Evolutionary conservation across 2,797 vertebrate species (phyloP), one percentile per base, ranked within the genome.

Genomic region (Holocentrus rufus): DNA sequence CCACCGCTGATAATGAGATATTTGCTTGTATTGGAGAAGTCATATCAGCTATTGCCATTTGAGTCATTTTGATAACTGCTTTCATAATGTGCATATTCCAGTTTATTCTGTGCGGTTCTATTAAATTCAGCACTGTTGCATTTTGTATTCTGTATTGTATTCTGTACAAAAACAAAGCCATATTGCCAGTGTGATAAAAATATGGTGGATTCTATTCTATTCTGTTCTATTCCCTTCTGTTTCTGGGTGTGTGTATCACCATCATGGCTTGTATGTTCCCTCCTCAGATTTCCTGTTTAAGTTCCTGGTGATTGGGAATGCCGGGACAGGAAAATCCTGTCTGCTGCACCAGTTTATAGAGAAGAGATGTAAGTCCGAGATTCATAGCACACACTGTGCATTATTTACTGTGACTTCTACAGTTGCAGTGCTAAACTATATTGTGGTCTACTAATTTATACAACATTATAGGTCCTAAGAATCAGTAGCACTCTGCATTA

Each of bases 261-360:
- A 7, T 52, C 30, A 20, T 23, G 4, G 61, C 60, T 62, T 76
- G 4, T 79, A n/a, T 86, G 62, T 81, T 77, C 36, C 71, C n/a
- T 53, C n/a, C 62, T 57, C 90, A 98, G 97, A 98, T 93, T 98
- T 98, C 90, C 94, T 98, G 79, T 98, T 98, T 91, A 98, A 98
- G 90, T 98, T 97, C 92, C 93, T 98, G 71, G 96, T 98, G 71
- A 98, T 98, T 60, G 96, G 96, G 63, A 98, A 96, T 73, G 96
- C 96, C 15, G 96, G 96, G 65, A 96, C 96, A n/a, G 96, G 96
- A 55, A 98, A 98, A 81, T 97, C 96, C 78, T 98, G 96, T 88
- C 94, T 98, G 53, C 95, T 98, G 83, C 96, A 98, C 85, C 96
- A 97, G 90, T 98, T 98, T 85, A 97, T 97, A 79, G 96, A 97